A percentile compares a stretch with the other conserved stretches of the same genome.
Evolutionary conservation across 2,113 vertebrate genomes (phyloP).

Genomic region (Entelurus aequoreus): DNA sequence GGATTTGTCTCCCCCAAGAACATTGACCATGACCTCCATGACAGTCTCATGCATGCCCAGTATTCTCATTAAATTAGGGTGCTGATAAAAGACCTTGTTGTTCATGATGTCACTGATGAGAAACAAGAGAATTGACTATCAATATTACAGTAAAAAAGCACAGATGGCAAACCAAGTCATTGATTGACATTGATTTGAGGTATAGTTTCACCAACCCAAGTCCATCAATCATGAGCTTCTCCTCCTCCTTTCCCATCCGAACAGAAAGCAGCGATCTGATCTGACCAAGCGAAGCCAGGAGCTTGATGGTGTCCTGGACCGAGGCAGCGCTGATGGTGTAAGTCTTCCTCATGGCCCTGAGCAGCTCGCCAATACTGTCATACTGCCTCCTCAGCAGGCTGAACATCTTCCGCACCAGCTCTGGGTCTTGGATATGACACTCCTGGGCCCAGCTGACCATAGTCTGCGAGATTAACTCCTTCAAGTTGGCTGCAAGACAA

Average conservation of each 20-base stretch:
- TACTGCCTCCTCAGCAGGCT: conserved; percentile 90
- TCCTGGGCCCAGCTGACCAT: conserved; percentile 98
- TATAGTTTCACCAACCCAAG: conserved; percentile 64
- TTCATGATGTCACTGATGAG: conserved; percentile 94
- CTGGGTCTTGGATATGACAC: conserved; percentile 89
- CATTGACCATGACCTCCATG: conserved; percentile 99
- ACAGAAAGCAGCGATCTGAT: conserved; percentile 95
- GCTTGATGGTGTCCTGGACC: conserved; percentile 87
- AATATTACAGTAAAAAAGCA: background rate
- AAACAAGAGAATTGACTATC: background rate
- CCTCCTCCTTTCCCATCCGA: conserved; percentile 96
- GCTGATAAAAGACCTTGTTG: conserved; percentile 99
- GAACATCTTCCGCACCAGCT: conserved; percentile 95
- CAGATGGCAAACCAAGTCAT: no score
- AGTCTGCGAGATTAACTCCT: conserved; percentile 93
- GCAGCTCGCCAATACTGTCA: conserved; percentile 93
- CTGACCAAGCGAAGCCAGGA: conserved; percentile 91
- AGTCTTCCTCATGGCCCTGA: conserved; percentile 88
- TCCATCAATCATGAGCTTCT: conserved; percentile 96
- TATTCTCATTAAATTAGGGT: conserved; percentile 97
- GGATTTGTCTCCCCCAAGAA: conserved; percentile 89
- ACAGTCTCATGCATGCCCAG: conserved; percentile 98
- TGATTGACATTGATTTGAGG: no score
- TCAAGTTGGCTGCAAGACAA: conserved; percentile 80
- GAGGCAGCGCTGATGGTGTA: conserved; percentile 93